Evolutionary conservation across 1,140 invertebrate genomes (phyloP).

Genomic region (Zelostemma sp.): DNA sequence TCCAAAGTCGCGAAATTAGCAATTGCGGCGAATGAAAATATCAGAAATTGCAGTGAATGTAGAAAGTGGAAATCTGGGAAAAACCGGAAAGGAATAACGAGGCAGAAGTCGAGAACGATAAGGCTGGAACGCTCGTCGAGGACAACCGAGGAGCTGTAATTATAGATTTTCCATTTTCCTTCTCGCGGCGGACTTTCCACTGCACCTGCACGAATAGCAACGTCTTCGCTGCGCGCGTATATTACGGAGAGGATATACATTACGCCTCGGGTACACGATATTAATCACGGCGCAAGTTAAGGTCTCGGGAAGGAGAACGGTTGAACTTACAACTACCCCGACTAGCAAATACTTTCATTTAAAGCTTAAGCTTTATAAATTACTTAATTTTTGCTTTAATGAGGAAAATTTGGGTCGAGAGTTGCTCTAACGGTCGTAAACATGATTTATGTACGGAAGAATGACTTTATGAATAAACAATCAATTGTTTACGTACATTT

Average conservation of each 20-base stretch:
- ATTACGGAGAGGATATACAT: slow-evolving; percentile 43
- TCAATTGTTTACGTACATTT: no score
- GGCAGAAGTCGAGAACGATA: slow-evolving; percentile 26
- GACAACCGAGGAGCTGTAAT: slow-evolving; percentile 45
- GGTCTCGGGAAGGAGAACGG: slow-evolving; percentile 18
- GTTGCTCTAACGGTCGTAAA: no score
- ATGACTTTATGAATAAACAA: no score
- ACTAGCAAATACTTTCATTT: slow-evolving; percentile 20
- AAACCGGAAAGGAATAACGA: slow-evolving; percentile 25
- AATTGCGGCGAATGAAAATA: slow-evolving; percentile 7
- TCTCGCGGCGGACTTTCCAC: slow-evolving; percentile 26
- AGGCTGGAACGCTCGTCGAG: slow-evolving; percentile 37
- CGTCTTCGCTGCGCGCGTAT: slow-evolving; percentile 35
- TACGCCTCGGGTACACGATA: slow-evolving; percentile 35
- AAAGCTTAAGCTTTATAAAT: slow-evolving; percentile 22
- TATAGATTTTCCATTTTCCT: slow-evolving; percentile 56
- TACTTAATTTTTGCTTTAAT: slow-evolving; percentile 27
- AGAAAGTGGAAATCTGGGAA: slow-evolving; percentile 25
- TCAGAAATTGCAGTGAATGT: neutral
- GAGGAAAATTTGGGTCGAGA: neutral
- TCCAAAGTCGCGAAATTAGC: slow-evolving; percentile 13
- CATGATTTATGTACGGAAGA: no score
- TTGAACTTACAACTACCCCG: slow-evolving; percentile 21
- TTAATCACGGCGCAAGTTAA: slow-evolving; percentile 41
- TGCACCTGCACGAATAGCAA: slow-evolving; percentile 39